Conservation (phyloP, 2,888 invertebrate genomes). For the Oegoconia quadripuncta region DNA sequence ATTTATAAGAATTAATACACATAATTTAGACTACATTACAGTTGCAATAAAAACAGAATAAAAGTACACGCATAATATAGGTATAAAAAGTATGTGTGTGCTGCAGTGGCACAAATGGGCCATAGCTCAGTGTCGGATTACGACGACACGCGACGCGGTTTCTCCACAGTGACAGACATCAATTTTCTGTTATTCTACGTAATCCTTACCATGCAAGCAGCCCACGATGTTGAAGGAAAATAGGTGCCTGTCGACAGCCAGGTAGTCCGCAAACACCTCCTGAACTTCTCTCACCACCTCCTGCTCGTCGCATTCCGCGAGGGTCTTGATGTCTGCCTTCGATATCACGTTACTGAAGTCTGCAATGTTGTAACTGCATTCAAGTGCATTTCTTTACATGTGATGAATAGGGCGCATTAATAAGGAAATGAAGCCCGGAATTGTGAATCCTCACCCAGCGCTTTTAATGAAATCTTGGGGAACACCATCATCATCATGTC, state of each 20-base stretch:
- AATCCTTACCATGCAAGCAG: slow-evolving; percentile 80
- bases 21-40: too few species aligned
- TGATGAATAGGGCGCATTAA: background rate
- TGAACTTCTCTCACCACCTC: slow-evolving; percentile 98
- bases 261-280: slow-evolving; percentile 97
- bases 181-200: background rate
- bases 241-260: slow-evolving; percentile 95
- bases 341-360: slow-evolving; percentile 99
- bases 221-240: slow-evolving; percentile 89
- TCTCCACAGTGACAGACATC: too few species aligned
- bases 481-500: too few species aligned
- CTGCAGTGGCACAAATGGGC: too few species aligned
- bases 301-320: slow-evolving; percentile 99
- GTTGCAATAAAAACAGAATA: too few species aligned
- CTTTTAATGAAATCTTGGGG: too few species aligned
- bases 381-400: background rate
- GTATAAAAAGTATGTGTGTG: too few species aligned
- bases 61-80: too few species aligned
- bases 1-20: too few species aligned
- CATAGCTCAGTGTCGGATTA: too few species aligned
- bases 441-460: too few species aligned
- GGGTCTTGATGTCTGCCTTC: slow-evolving; percentile 95
- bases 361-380: slow-evolving; percentile 42
- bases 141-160: too few species aligned
- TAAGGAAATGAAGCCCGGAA: background rate